These are phyloP conservation scores for Malacoctenus gilli DNA, from an alignment of 2,797 vertebrate genomes.

Conservation along the genomic window DNA sequence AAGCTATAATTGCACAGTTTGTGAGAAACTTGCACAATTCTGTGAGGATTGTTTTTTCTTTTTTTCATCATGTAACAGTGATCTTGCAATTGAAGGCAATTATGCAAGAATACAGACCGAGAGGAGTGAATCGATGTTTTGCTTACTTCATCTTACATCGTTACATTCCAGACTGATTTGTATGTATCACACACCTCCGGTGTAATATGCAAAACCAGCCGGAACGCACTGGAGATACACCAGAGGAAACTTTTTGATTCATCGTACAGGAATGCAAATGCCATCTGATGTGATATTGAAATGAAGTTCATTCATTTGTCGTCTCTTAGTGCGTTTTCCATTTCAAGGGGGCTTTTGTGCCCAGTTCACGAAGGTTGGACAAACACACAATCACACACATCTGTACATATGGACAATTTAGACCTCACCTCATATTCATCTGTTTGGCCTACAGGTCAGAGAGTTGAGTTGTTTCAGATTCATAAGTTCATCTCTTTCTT, in stretches of 20 bases:
- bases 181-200: neutral
- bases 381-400: too few relatives aligned
- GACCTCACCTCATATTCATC: too few relatives aligned
- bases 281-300: too few relatives aligned
- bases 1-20: conserved; percentile 5
- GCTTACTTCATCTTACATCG: conserved; percentile 19
- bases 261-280: neutral
- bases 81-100: neutral
- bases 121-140: conserved; percentile 2
- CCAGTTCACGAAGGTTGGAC: too few relatives aligned
- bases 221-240: neutral
- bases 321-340: too few relatives aligned
- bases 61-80: neutral
- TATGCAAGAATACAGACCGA: neutral
- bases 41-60: neutral
- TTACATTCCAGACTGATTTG: conserved; percentile 7
- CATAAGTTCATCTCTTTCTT: too few relatives aligned
- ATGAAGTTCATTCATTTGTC: too few relatives aligned
- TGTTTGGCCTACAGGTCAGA: too few relatives aligned
- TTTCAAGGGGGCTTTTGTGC: too few relatives aligned
- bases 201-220: conserved; percentile 19
- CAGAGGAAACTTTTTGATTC: neutral
- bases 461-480: too few relatives aligned
- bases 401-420: too few relatives aligned
- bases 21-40: neutral